A percentile compares a stretch with the other conserved stretches of the same genome.
Conservation (phyloP, 2,113 vertebrate genomes). For the Callipepla squamata region DNA sequence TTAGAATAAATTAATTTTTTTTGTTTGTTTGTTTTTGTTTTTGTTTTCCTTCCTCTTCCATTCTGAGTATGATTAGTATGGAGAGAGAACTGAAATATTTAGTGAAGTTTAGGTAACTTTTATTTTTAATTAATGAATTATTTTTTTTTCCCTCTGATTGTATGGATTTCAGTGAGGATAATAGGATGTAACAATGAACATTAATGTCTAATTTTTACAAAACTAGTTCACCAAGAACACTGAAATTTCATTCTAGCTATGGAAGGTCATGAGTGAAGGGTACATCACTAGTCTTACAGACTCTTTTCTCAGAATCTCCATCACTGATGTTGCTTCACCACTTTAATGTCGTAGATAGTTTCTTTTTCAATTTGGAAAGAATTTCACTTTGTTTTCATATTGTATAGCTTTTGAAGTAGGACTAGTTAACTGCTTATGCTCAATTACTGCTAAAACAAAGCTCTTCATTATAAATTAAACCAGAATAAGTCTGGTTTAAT, state of each 20-base stretch:
- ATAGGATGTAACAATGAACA: neutral
- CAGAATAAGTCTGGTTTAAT: neutral
- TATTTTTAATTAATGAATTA: neutral
- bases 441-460: neutral
- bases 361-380: neutral
- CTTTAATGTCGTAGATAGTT: neutral
- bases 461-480: neutral
- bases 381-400: neutral
- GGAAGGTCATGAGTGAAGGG: neutral
- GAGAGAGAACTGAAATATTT: neutral
- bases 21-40: neutral
- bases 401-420: neutral
- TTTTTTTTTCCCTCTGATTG: neutral
- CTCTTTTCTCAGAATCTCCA: fast-evolving
- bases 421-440: neutral
- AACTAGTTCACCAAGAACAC: neutral
- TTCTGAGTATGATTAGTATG: neutral
- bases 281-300: neutral
- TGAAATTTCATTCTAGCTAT: neutral
- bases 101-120: neutral
- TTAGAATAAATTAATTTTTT: neutral
- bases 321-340: neutral
- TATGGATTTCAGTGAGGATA: neutral
- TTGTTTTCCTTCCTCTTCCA: no score
- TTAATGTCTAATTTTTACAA: neutral